Percentiles rank a stretch among this genome's conserved stretches.
Conservation (phyloP, 2,113 vertebrate genomes). For the Sula dactylatra region DNA sequence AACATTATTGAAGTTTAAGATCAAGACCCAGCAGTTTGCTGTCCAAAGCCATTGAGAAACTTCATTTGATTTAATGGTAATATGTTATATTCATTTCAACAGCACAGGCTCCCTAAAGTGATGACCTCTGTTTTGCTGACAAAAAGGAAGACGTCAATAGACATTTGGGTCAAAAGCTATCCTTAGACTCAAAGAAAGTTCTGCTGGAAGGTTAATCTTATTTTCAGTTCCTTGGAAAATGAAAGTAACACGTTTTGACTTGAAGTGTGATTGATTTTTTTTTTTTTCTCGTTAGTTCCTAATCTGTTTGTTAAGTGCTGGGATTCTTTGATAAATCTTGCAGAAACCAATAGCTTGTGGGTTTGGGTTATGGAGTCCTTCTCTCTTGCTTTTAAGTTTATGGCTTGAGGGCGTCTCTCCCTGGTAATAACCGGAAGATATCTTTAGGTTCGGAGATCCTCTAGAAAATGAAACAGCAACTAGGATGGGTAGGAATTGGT, state of each 20-base stretch:
- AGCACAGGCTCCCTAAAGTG: background rate
- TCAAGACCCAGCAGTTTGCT: conserved; percentile 20
- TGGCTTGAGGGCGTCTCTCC: background rate
- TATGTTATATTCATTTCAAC: conserved; percentile 20
- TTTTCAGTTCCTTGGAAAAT: conserved; percentile 6
- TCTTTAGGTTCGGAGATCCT: background rate
- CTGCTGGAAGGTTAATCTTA: conserved; percentile 21
- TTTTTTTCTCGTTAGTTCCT: conserved; percentile 6
- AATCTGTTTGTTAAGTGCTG: conserved; percentile 8
- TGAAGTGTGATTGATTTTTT: background rate
- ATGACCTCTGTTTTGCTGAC: conserved; percentile 26
- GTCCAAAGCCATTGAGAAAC: background rate
- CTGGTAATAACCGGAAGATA: background rate
- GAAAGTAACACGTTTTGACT: background rate
- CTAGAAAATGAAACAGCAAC: background rate
- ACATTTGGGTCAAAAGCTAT: conserved; percentile 11
- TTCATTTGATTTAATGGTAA: conserved; percentile 5
- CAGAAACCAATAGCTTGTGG: background rate
- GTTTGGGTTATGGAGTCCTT: background rate
- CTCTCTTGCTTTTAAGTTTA: background rate
- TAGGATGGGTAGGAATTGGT: background rate
- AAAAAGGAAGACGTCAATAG: background rate
- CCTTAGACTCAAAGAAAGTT: conserved; percentile 14
- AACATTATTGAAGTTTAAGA: conserved; percentile 13
- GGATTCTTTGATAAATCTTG: background rate